Conservation (phyloP, 2,113 vertebrate species). For the Solea senegalensis region DNA sequence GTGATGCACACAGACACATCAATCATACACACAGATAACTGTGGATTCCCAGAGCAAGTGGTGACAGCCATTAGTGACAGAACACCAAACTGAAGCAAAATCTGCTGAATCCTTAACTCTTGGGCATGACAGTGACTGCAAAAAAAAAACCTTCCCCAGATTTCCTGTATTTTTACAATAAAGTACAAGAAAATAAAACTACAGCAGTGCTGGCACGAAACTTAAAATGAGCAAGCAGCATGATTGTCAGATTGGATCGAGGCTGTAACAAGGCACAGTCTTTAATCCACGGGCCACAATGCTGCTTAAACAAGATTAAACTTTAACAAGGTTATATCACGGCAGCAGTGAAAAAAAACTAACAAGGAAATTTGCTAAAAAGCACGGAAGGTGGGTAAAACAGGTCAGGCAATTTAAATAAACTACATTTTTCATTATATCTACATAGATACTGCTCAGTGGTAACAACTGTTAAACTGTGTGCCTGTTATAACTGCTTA, state of each 20-base stretch:
- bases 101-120: background rate
- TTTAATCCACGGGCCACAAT: background rate
- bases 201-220: background rate
- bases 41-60: slow-evolving; percentile 22
- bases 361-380: background rate
- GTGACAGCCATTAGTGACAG: background rate
- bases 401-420: too few species aligned
- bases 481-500: too few species aligned
- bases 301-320: background rate
- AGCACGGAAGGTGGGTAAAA: too few species aligned
- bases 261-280: background rate
- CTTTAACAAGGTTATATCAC: background rate
- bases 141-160: background rate
- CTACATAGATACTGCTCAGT: too few species aligned
- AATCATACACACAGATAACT: slow-evolving; percentile 20
- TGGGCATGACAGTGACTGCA: background rate
- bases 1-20: slow-evolving; percentile 4
- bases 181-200: background rate
- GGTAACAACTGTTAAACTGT: too few species aligned
- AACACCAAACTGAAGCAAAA: slow-evolving; percentile 25
- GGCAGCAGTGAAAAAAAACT: background rate
- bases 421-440: too few species aligned
- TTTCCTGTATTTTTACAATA: background rate
- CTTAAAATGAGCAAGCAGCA: background rate
- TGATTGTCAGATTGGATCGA: background rate